These are phyloP conservation scores for Heliconius ismenius DNA, from an alignment of 2,888 invertebrate species.

Conservation along the genomic window DNA sequence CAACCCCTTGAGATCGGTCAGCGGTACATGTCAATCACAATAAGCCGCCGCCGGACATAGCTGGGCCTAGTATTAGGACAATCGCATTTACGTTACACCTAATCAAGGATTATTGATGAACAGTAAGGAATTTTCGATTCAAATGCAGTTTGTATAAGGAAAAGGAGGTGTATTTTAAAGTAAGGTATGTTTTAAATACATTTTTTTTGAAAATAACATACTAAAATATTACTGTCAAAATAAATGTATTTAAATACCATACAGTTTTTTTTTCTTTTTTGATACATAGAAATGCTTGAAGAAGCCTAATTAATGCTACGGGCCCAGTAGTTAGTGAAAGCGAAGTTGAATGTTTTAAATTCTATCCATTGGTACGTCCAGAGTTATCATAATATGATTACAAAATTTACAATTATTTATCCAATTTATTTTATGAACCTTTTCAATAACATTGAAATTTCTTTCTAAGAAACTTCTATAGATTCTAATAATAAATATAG, in stretches of 20 bases:
- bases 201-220: too few relatives aligned
- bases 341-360: too few relatives aligned
- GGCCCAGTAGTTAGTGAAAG: too few relatives aligned
- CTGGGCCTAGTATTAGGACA: constrained; percentile 48
- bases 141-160: background rate
- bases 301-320: too few relatives aligned
- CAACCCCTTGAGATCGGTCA: constrained; percentile 39
- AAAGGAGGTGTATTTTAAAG: background rate
- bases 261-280: too few relatives aligned
- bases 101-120: constrained; percentile 9
- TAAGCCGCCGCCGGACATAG: constrained; percentile 41
- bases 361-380: too few relatives aligned
- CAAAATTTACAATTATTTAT: too few relatives aligned
- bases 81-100: constrained; percentile 43
- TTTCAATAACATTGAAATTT: background rate
- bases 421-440: too few relatives aligned
- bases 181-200: background rate
- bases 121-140: constrained; percentile 21
- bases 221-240: too few relatives aligned
- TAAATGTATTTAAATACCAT: too few relatives aligned
- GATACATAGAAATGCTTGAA: too few relatives aligned
- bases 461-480: background rate
- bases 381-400: too few relatives aligned
- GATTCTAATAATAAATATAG: background rate
- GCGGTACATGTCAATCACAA: constrained; percentile 42